Evolutionary conservation across 2,113 vertebrate genomes (phyloP).

Genomic region (Bujurquina vittata): DNA sequence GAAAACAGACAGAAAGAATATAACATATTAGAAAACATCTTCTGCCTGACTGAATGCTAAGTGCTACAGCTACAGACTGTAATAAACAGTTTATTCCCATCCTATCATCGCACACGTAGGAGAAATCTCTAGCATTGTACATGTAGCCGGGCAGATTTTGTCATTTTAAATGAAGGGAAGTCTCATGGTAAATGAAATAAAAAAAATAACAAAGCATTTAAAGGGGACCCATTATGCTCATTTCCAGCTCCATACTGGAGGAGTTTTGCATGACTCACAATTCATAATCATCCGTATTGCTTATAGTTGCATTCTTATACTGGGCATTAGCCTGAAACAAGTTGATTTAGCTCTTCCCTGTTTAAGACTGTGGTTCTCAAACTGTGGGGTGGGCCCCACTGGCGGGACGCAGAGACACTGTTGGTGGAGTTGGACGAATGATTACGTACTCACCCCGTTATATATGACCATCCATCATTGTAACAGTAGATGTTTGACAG

Average conservation of each 20-base stretch:
- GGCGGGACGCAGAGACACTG: not conserved
- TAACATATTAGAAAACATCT: constrained; percentile 27
- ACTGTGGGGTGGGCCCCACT: not conserved
- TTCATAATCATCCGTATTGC: not conserved
- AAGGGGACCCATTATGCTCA: not conserved
- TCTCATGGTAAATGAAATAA: constrained; percentile 36
- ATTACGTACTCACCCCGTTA: not conserved
- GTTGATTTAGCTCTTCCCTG: not conserved
- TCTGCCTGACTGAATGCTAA: constrained; percentile 37
- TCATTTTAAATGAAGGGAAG: constrained; percentile 8
- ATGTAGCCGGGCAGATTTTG: constrained; percentile 21
- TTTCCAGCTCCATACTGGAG: not conserved
- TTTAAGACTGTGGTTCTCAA: fast-evolving
- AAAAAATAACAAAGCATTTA: constrained; percentile 28
- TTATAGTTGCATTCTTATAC: not conserved
- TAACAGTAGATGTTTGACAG: not conserved
- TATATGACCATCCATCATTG: not conserved
- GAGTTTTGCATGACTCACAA: not conserved
- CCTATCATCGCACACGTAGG: constrained; percentile 16
- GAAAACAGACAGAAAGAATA: constrained; percentile 33
- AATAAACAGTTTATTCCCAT: constrained; percentile 12
- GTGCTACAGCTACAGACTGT: constrained; percentile 47
- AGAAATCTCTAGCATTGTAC: constrained; percentile 3
- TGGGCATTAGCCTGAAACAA: not conserved
- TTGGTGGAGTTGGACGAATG: not conserved